Evolutionary conservation across 2,797 vertebrate genomes (phyloP).

Genomic region (Apogon hyalosoma): DNA sequence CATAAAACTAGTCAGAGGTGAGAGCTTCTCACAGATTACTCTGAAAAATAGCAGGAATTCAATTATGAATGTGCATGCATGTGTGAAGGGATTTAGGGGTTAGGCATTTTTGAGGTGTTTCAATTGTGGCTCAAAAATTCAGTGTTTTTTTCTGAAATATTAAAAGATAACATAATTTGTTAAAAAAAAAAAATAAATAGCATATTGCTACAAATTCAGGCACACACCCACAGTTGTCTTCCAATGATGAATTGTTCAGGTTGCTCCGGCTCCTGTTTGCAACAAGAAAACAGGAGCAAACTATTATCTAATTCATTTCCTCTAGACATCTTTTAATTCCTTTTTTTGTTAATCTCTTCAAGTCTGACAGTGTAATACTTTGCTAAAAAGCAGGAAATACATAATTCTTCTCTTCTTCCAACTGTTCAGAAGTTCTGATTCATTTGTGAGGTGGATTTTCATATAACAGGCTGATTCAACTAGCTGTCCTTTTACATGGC

Average conservation of each 20-base stretch:
- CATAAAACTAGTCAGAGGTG: slow-evolving; percentile 66
- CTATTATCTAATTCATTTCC: slow-evolving; percentile 43
- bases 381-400: slow-evolving; percentile 22
- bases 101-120: slow-evolving; percentile 51
- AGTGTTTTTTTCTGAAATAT: slow-evolving; percentile 48
- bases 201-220: slow-evolving; percentile 17
- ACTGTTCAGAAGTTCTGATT: slow-evolving; percentile 36
- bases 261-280: background rate
- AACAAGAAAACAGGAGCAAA: slow-evolving; percentile 10
- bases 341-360: slow-evolving; percentile 18
- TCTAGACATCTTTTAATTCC: slow-evolving; percentile 26
- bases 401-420: slow-evolving; percentile 9
- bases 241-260: slow-evolving; percentile 33
- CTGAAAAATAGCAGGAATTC: slow-evolving; percentile 67
- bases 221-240: slow-evolving; percentile 15
- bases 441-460: slow-evolving; percentile 33
- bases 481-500: slow-evolving; percentile 43
- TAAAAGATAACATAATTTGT: slow-evolving; percentile 70
- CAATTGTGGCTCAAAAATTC: slow-evolving; percentile 36
- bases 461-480: slow-evolving; percentile 26
- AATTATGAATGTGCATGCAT: slow-evolving; percentile 68
- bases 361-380: slow-evolving; percentile 23
- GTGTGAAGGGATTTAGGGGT: slow-evolving; percentile 71
- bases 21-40: slow-evolving; percentile 51
- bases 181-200: slow-evolving; percentile 38